phyloP scores from a whole-genome alignment of 2,113 vertebrate species.

The Colius striatus region DNA sequence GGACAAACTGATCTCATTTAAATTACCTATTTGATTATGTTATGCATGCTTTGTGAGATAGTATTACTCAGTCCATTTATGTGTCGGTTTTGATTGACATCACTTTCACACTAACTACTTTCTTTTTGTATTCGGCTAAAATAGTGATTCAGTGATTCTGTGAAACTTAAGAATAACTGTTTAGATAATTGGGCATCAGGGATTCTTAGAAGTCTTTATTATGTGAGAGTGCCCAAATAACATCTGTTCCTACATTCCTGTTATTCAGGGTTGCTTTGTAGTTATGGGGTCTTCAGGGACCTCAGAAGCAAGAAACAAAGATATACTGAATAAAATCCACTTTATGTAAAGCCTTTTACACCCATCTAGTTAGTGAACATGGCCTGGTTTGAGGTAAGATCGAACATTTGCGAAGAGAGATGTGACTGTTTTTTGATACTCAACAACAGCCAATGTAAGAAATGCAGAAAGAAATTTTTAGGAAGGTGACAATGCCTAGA shows the following conservation, averaged over 20 bases:
- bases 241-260: constrained; percentile 76
- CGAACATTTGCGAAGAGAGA: background rate
- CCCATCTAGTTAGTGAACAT: constrained; percentile 24
- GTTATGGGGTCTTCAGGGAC: constrained; percentile 74
- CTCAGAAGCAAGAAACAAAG: constrained; percentile 71
- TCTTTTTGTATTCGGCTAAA: constrained; percentile 63
- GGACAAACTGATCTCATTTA: constrained; percentile 58
- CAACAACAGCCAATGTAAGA: background rate
- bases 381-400: background rate
- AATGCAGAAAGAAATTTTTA: background rate
- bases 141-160: background rate
- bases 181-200: constrained; percentile 80
- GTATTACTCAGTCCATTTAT: constrained; percentile 14
- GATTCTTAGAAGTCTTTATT: constrained; percentile 80
- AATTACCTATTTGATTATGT: constrained; percentile 56
- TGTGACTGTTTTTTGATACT: background rate
- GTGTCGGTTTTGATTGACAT: constrained; percentile 68
- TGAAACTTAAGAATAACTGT: constrained; percentile 68
- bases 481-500: background rate
- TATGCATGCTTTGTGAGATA: constrained; percentile 37
- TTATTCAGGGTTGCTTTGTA: constrained; percentile 77
- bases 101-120: constrained; percentile 50
- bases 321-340: constrained; percentile 64
- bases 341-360: constrained; percentile 63
- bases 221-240: constrained; percentile 74